Base-by-base conservation (phyloP, 2,888 invertebrate species). In the Hyppa rectilinea region DNA sequence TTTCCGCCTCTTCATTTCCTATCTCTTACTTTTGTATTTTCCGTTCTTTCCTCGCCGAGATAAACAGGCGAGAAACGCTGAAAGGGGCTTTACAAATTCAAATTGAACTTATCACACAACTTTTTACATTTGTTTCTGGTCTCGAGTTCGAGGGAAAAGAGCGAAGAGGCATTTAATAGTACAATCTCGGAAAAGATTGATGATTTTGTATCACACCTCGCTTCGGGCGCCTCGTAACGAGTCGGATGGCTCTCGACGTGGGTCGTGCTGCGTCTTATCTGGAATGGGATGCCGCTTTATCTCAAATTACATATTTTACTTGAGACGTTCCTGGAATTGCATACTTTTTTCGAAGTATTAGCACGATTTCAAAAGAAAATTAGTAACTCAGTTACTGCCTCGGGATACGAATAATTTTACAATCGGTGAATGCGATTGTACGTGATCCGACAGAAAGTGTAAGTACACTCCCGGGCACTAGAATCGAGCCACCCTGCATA, bases 51-150 rank as follows among this genome's bases (percentile, higher is more conserved):
- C 93, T 91, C 89, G 91, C 91, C 91, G 93, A 95, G 96, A 96
- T 96, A 96, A 96, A 95, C 96, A 95, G 95, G 95, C 94, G 96
- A 94, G 95, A 94, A 94, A 94, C 94, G 96, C 88, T 95, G 95
- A 96, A 96, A 96, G 94, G 96, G 95, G 96, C 96, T 96, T 96
- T 96, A 95, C 96, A 96, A 96, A 96, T 96, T 96, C 96, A 95
- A 96, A 96, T 96, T 95, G 96, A 95, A 96, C 95, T 96, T 96
- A 96, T 96, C 96, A 95, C 96, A 95, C 95, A 96, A 96, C 95
- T 96, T 96, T 96, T 96, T 96, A 96, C 96, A 96, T 96, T 96
- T 96, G 96, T 96, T 96, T 96, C 95, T 96, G 95, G 95, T 94
- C 93, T 94, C 89, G 92, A 94, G 94, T 95, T 93, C 93, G 94